Evolutionary conservation across 2,113 vertebrate genomes (phyloP), one percentile per base, ranked within the genome.

Genomic region (Notothenia coriiceps): DNA sequence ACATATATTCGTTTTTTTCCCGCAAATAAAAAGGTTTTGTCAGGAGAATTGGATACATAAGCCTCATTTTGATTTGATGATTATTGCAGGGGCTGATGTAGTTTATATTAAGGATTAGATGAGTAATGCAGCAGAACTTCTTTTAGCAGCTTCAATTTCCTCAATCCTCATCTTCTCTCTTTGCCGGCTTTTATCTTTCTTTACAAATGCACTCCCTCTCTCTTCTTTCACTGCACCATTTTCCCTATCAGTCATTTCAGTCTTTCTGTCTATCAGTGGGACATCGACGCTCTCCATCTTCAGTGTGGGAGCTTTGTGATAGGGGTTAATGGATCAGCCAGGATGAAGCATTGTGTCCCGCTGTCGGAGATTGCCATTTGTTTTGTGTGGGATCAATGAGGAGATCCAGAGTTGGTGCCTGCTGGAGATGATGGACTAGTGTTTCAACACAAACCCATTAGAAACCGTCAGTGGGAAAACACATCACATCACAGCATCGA

Each of bases 361-460:
- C 76, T 74, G 85, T 81, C 77, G 55, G 82, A 80, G 81, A 44
- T 15, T 33, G 62, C 70, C 91, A 90, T 92, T 90, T 87, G 86
- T 92, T 92, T 86, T 82, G 80, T 70, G 68, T n/a, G 78, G 69
- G 89, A 93, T 93, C 88, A 87, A 87, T 89, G 86, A 77, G 84
- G 59, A 84, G 70, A 91, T 90, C 73, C 57, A 60, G 76, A 49
- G 65, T 25, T 44, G 76, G 67, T 62, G 84, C 82, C 84, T 74
- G 83, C 83, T 71, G 82, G 82, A 83, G 85, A 88, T 91, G 90
- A 92, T 88, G 86, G 80, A 90, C 80, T 88, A 72, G 85, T 67
- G 77, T 83, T 73, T 70, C 60, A 50, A 74, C 62, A 33, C 71
- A 50, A 72, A 87, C 72, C 79, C 83, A 82, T 69, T 63, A 87